Conservation (phyloP, 1,140 invertebrate species). For the Scaptomyza montana region DNA sequence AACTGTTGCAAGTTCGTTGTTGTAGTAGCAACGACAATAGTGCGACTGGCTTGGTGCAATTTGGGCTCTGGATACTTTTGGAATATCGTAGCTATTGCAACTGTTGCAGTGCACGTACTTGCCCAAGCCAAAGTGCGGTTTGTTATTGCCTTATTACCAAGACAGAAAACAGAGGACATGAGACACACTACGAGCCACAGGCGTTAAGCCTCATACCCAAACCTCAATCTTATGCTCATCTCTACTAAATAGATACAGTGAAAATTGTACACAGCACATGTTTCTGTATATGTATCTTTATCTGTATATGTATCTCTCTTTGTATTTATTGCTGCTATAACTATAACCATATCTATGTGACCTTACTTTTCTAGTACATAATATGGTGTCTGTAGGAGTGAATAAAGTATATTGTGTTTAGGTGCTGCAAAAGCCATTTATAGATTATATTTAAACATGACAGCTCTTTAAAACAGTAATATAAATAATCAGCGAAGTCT, state of each 20-base stretch:
- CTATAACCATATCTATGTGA: neutral
- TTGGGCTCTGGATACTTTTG: neutral
- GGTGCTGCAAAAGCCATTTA: neutral
- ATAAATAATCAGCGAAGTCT: no score
- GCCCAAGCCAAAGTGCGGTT: constrained; percentile 32
- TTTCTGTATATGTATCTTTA: neutral
- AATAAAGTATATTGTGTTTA: neutral
- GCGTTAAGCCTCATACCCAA: neutral
- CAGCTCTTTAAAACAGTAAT: no score
- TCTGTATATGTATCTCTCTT: neutral
- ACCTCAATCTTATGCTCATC: neutral
- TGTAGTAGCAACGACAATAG: constrained; percentile 51
- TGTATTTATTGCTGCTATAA: neutral
- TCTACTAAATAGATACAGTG: neutral
- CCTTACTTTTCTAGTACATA: neutral
- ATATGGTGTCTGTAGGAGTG: neutral
- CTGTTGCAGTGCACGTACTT: constrained; percentile 15
- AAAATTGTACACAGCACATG: neutral
- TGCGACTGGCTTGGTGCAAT: constrained; percentile 29
- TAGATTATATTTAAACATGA: neutral
- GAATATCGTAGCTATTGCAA: constrained; percentile 42
- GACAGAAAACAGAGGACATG: constrained; percentile 11
- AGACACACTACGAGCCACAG: neutral
- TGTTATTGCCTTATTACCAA: constrained; percentile 68
- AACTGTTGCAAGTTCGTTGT: constrained; percentile 59